Base-by-base conservation (phyloP, 2,797 vertebrate species). In the Danio albolineatus region DNA sequence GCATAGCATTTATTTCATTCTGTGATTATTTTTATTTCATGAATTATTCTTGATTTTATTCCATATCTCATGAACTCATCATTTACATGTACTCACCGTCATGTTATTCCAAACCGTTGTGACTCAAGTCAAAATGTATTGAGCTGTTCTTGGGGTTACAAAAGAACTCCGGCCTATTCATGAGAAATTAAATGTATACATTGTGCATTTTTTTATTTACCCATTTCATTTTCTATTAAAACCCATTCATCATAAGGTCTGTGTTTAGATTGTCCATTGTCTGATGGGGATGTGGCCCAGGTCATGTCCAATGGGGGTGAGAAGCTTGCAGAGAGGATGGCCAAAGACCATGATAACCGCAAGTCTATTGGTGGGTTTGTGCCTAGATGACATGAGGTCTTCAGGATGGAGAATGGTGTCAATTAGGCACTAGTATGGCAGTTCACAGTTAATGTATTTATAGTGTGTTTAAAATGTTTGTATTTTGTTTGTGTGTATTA, bases 281-380 rank as follows among this genome's bases (percentile, higher is more conserved):
- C 86, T 75, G 91, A 94, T 19, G 64, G 76, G 3, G 90, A 94
- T 0, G 87, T 87, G 38, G 85, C 84, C 14, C 90, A 92, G 39
- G 53, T 91, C 28, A 73, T 95, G 83, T 92, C 95, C 86, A 96
- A 95, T 1, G 96, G 94, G 10, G 95, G 96, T 57, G 95, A 96
- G 85, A 95, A 92, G 83, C 54, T 86, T 51, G 89, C 88, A 0
- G 93, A 87, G 89, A 90, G 86, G 82, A 85, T 92, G 85, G 74
- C 86, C 61, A 93, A 93, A 88, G 88, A 94, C 77, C 82, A 28
- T 0, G 95, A 95, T 75, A 95, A 92, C 60, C 93, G 83, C 78
- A 97, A 96, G 83, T 96, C 95, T 59, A 85, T 96, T 17, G 96
- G 95, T 85, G 89, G 91, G 94, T 91, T 82, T 78, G 54, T 61